These are phyloP conservation scores for Hippolais icterina DNA, from an alignment of 2,113 vertebrate species.

Conservation along the genomic window DNA sequence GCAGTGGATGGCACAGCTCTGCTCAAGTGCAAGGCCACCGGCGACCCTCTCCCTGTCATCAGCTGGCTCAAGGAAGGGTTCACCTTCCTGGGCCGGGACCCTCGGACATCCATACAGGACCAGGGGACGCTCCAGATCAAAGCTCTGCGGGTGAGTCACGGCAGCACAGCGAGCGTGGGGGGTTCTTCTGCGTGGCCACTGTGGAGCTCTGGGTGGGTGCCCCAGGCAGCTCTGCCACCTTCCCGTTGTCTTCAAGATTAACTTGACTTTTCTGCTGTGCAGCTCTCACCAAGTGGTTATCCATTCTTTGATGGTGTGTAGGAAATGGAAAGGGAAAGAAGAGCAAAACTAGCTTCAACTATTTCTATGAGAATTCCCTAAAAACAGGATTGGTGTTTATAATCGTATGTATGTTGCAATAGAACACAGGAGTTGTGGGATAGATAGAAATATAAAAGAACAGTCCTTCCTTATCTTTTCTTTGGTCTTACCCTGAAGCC, in stretches of 20 bases:
- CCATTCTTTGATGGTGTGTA: neutral
- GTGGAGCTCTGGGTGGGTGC: neutral
- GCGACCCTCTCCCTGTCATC: conserved; percentile 92
- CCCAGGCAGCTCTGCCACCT: neutral
- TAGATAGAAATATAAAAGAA: neutral
- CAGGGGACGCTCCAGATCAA: conserved; percentile 94
- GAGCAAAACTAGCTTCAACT: neutral
- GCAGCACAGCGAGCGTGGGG: fast-evolving
- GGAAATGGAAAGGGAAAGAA: too few species aligned
- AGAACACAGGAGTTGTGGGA: neutral
- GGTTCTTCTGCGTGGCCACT: fast-evolving
- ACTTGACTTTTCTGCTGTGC: neutral
- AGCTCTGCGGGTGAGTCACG: conserved; percentile 79
- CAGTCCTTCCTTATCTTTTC: neutral
- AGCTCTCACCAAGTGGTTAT: neutral
- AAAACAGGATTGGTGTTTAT: neutral
- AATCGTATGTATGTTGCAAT: fast-evolving
- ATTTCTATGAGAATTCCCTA: neutral
- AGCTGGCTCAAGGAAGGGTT: conserved; percentile 97
- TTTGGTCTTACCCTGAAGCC: neutral
- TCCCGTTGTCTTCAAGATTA: neutral
- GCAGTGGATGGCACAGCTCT: conserved; percentile 89
- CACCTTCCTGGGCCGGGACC: conserved; percentile 90
- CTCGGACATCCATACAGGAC: conserved; percentile 90
- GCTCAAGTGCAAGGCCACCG: conserved; percentile 93